Evolutionary conservation across 2,113 vertebrate species (phyloP).

Genomic region (Saguinus imperator): DNA sequence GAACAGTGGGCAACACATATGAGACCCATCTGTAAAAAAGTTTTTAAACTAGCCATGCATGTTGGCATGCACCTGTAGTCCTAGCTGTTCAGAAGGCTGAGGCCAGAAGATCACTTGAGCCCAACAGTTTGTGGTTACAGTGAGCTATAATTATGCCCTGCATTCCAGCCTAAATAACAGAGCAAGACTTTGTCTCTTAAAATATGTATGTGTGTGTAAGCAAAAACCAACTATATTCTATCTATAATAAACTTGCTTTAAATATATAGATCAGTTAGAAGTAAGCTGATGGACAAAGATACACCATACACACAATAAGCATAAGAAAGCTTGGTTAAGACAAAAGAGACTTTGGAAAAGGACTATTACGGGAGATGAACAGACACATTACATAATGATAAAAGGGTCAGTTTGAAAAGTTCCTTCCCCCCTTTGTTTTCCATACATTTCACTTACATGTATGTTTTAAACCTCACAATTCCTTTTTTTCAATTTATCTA

Average conservation of each 20-base stretch:
- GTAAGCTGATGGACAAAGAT: neutral
- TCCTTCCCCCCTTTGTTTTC: neutral
- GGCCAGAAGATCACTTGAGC: too few relatives aligned
- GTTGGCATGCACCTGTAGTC: too few relatives aligned
- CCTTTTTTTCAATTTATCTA: neutral
- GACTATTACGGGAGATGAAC: neutral
- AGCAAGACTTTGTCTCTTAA: too few relatives aligned
- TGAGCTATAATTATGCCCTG: too few relatives aligned
- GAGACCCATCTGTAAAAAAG: too few relatives aligned
- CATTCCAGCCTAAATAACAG: too few relatives aligned
- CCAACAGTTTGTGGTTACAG: too few relatives aligned
- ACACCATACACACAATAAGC: neutral
- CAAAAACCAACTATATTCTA: neutral
- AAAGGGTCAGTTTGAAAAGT: neutral
- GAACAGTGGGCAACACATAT: too few relatives aligned
- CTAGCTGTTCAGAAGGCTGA: too few relatives aligned
- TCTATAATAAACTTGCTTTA: neutral
- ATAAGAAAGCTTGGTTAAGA: neutral
- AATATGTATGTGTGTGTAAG: neutral
- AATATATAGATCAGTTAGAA: neutral
- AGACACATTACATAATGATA: neutral
- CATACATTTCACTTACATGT: neutral
- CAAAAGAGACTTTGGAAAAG: neutral
- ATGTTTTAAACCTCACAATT: neutral
- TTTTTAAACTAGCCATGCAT: too few relatives aligned